These are phyloP conservation scores for Rutpela maculata DNA, from an alignment of 2,888 invertebrate species.

Conservation along the genomic window DNA sequence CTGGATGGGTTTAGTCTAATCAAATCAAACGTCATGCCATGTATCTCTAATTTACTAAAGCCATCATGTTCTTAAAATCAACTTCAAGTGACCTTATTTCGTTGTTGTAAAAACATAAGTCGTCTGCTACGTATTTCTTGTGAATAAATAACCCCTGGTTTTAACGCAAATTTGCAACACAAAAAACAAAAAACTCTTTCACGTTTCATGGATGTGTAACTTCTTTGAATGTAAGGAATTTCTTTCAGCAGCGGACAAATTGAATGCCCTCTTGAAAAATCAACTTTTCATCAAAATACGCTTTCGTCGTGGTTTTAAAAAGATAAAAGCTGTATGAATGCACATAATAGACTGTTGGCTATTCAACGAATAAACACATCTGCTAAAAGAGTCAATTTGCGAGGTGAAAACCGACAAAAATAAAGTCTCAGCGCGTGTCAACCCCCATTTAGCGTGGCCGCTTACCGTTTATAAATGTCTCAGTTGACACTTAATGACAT, in stretches of 20 bases:
- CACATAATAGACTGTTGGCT: conserved; percentile 27
- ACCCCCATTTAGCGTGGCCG: not conserved
- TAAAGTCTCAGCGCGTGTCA: conserved; percentile 17
- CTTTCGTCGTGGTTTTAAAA: conserved; percentile 21
- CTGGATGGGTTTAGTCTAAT: too few species aligned
- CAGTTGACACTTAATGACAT: too few species aligned
- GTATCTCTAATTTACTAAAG: too few species aligned
- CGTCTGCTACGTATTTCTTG: not conserved
- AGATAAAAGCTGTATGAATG: conserved; percentile 32
- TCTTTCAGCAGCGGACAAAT: conserved; percentile 43
- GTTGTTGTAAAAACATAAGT: not conserved
- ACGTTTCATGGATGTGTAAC: not conserved
- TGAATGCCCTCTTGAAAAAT: conserved; percentile 58
- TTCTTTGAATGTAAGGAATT: conserved; percentile 19
- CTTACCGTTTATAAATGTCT: too few species aligned
- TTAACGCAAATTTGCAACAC: conserved; percentile 21
- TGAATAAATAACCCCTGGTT: not conserved
- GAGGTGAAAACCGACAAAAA: conserved; percentile 32
- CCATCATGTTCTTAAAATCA: too few species aligned
- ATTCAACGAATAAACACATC: conserved; percentile 37
- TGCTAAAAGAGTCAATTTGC: conserved; percentile 36
- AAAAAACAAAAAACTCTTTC: not conserved
- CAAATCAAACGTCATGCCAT: too few species aligned
- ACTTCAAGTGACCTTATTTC: not conserved
- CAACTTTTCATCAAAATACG: conserved; percentile 22